Evolutionary conservation across 2,888 invertebrate species (phyloP), one percentile per base, ranked within the genome.

Genomic region (Fragum whitleyi): DNA sequence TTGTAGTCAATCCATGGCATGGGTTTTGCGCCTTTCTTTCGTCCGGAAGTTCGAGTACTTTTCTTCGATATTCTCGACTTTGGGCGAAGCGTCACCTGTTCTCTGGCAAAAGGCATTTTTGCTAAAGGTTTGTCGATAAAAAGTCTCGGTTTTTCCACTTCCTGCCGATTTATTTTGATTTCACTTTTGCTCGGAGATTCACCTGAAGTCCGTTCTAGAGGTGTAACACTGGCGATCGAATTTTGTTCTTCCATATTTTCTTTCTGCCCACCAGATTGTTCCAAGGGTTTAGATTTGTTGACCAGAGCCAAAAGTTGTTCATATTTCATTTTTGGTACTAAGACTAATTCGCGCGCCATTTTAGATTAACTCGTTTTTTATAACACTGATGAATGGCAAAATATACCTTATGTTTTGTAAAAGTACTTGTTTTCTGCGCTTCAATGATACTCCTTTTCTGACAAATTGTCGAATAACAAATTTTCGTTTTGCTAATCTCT

Each of bases 341-440:
- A 36, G 19, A 79, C 69, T 36, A 82, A 29, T 78, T 82, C 78
- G 39, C 69, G 75, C 19, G 78, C 74, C 78, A 82, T 82, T 29
- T 67, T 42, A 47, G 16, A 36, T 23, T 29, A 74, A 62, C 39
- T 77, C 67, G 19, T 32, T 61, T 59, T 69, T 61, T n/a, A 73
- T 65, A 1, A 36, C 62, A 16, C 32, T 53, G 16, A 78, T 62
- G 32, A 76, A 68, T 23, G 74, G 74, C 65, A 83, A 55, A 39
- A 83, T 68, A 62, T 32, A 51, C 23, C 55, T 74, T 28, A 26
- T 51, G 62, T 79, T 57, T 61, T 74, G 70, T 16, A 74, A 29
- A 9, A 81, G 55, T 42, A 74, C 19, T 68, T 47, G 19, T 23
- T 72, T 80, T 51, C 79, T 71, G 7, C 71, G 28, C 59, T 79